Percentiles rank a stretch among this genome's conserved stretches.
phyloP scores from a whole-genome alignment of 2,888 invertebrate genomes.

The Chydorus sphaericus region DNA sequence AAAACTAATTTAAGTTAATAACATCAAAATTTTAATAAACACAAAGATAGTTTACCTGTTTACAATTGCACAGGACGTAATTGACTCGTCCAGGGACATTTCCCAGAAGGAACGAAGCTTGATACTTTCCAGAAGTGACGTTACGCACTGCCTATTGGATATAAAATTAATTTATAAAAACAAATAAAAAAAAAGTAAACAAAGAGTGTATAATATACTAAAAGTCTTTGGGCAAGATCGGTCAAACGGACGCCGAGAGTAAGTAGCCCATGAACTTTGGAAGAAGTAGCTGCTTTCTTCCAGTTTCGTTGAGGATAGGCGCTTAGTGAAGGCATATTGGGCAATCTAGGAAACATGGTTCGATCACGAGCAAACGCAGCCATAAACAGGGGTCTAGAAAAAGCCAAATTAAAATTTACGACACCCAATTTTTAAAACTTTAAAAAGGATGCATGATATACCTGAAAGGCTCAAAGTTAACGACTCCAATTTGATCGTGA shows the following conservation, averaged over 20 bases:
- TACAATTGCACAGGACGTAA: constrained; percentile 47
- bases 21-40: too few species aligned
- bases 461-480: constrained; percentile 70
- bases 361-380: constrained; percentile 55
- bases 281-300: constrained; percentile 49
- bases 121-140: constrained; percentile 87
- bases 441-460: neutral
- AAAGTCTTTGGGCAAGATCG: constrained; percentile 69
- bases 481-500: constrained; percentile 62
- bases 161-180: too few species aligned
- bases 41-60: too few species aligned
- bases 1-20: too few species aligned
- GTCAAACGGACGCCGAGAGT: constrained; percentile 64
- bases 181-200: neutral
- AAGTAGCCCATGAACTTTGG: constrained; percentile 42
- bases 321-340: constrained; percentile 58
- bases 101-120: constrained; percentile 80
- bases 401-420: neutral
- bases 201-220: too few species aligned
- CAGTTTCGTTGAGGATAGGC: constrained; percentile 76
- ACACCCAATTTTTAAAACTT: neutral
- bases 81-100: constrained; percentile 79
- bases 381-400: constrained; percentile 46
- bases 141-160: too few species aligned
- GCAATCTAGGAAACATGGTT: constrained; percentile 62